Evolutionary conservation across 2,888 invertebrate species (phyloP), one percentile per base, ranked within the genome.

Genomic region (Piscicola geometra): DNA sequence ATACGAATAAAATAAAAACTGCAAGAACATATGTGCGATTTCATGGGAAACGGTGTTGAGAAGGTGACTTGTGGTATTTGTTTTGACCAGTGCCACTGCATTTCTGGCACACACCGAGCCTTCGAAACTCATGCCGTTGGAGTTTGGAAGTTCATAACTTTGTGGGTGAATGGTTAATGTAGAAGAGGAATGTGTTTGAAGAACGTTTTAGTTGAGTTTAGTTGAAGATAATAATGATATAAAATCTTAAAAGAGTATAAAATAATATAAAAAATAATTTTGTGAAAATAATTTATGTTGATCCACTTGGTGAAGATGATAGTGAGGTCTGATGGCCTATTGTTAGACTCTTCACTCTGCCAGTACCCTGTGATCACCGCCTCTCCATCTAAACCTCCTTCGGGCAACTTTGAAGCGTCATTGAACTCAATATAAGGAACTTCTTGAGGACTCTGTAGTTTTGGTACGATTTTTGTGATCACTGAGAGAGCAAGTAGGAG

Each of bases 11-110:
- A 15, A 47, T 47, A 47, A 15, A 21, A 9, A 47, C 12, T 47
- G 50, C 9, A 47, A 21, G 21, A 15, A 56, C 60, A 25, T 56
- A n/a, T 56, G 60, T 5, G n/a, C 25, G 5, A 56, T 56, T 21
- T 56, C 60, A 21, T 56, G 60, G n/a, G 60, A 56, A n/a, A 56
- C n/a, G 5, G 60, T 56, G 60, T 56, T 56, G 60, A 56, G 60
- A n/a, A 56, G 60, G 5, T 21, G 9, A n/a, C 3, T 5, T 9
- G 60, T 56, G 60, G 60, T 56, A n/a, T 56, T 56, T 9, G 9
- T 18, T 21, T n/a, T 56, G 5, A 56, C n/a, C 12, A 56, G 60
- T 3, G 60, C 60, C 60, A 56, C 60, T 3, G 60, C 21, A 5
- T 56, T 56, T 9, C 12, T 18, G 21, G 60, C 25, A 25, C 60